These are phyloP conservation scores for Cheilosia scutellata DNA, from an alignment of 2,888 invertebrate genomes.

Conservation along the genomic window DNA sequence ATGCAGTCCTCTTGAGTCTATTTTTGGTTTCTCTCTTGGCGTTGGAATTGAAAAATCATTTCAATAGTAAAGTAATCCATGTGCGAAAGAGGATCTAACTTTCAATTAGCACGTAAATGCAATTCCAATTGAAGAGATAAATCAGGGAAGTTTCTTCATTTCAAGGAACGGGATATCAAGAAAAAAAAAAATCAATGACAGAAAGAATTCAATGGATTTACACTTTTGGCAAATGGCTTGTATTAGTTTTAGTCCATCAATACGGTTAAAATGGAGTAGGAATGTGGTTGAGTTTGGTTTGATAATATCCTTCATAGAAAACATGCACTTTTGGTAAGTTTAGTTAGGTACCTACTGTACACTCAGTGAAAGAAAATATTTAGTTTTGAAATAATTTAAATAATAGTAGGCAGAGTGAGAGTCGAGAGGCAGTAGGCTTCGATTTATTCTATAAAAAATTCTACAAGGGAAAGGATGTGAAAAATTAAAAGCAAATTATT, in stretches of 20 bases:
- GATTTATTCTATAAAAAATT: too few relatives aligned
- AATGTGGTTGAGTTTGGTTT: too few relatives aligned
- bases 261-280: background rate
- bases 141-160: conserved; percentile 61
- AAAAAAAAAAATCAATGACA: background rate
- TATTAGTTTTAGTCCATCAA: background rate
- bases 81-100: conserved; percentile 45
- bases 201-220: background rate
- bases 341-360: too few relatives aligned
- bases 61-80: conserved; percentile 50
- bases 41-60: conserved; percentile 51
- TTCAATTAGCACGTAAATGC: conserved; percentile 58
- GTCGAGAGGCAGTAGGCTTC: too few relatives aligned
- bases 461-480: too few relatives aligned
- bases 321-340: too few relatives aligned
- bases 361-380: too few relatives aligned
- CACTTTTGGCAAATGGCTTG: background rate
- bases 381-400: too few relatives aligned
- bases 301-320: too few relatives aligned
- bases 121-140: conserved; percentile 53
- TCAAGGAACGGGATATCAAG: background rate
- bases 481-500: too few relatives aligned
- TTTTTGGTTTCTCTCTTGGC: conserved; percentile 21
- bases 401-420: too few relatives aligned
- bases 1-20: background rate